These are phyloP conservation scores for Heterotis niloticus DNA, from an alignment of 2,113 vertebrate genomes.

Conservation along the genomic window DNA sequence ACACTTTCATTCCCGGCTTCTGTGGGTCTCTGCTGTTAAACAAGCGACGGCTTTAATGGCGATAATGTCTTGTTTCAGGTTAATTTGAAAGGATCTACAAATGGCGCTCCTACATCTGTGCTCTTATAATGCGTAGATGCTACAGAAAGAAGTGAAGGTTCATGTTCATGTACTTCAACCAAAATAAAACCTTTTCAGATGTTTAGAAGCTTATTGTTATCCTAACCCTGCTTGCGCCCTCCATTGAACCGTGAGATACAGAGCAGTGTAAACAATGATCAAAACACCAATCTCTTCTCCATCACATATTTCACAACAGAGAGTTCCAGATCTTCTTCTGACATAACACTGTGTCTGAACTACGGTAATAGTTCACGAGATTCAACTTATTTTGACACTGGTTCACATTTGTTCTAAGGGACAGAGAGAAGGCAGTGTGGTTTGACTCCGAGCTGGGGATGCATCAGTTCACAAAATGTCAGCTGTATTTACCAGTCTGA, in stretches of 20 bases:
- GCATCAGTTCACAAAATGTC: background rate
- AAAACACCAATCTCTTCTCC: background rate
- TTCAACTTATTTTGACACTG: slow-evolving; percentile 3
- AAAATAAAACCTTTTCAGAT: background rate
- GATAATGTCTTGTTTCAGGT: background rate
- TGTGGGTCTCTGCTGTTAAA: background rate
- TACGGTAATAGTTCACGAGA: background rate
- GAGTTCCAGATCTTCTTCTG: background rate
- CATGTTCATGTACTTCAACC: background rate
- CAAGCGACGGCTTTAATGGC: background rate
- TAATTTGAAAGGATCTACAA: background rate
- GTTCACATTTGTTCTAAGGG: background rate
- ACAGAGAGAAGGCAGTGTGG: background rate
- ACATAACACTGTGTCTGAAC: background rate
- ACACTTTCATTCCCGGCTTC: background rate
- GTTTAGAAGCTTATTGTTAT: background rate
- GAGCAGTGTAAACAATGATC: background rate
- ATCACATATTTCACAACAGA: background rate
- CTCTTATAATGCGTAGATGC: background rate
- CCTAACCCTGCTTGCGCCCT: background rate
- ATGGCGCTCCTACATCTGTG: background rate
- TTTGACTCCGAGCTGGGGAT: background rate
- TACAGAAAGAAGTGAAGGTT: background rate
- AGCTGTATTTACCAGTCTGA: background rate
- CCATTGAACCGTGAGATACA: background rate